Evolutionary conservation across 2,888 invertebrate genomes (phyloP).

Genomic region (Synanthedon andrenaeformis): DNA sequence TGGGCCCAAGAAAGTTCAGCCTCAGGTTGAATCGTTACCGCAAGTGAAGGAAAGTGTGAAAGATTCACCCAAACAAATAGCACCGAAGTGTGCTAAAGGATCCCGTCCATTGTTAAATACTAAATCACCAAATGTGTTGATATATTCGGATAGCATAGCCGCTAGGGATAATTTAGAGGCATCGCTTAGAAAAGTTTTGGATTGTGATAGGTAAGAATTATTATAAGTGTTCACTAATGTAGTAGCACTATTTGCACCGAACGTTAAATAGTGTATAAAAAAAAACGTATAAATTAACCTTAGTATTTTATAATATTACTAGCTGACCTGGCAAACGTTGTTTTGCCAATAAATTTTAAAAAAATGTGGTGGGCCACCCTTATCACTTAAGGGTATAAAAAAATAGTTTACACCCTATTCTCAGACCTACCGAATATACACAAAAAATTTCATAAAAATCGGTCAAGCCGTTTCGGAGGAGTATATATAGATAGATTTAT

Average conservation of each 20-base stretch:
- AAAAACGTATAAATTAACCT: no score
- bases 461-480: no score
- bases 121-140: slow-evolving; percentile 84
- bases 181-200: slow-evolving; percentile 76
- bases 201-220: slow-evolving; percentile 74
- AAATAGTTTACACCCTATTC: no score
- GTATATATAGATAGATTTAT: no score
- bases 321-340: no score
- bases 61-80: slow-evolving; percentile 34
- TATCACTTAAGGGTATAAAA: no score
- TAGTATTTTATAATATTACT: no score
- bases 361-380: no score
- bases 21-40: slow-evolving; percentile 30
- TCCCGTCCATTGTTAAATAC: slow-evolving; percentile 68
- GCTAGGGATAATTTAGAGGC: slow-evolving; percentile 80
- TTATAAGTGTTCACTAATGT: not conserved
- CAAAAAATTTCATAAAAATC: no score
- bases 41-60: slow-evolving; percentile 39
- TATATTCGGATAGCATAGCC: slow-evolving; percentile 82
- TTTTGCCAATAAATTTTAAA: no score
- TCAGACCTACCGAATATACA: no score
- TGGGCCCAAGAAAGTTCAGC: slow-evolving; percentile 49
- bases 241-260: not conserved
- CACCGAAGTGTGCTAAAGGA: slow-evolving; percentile 51
- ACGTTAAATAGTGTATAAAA: no score